Evolutionary conservation across 1,140 invertebrate species (phyloP).

Genomic region (Drosophila littoralis): DNA sequence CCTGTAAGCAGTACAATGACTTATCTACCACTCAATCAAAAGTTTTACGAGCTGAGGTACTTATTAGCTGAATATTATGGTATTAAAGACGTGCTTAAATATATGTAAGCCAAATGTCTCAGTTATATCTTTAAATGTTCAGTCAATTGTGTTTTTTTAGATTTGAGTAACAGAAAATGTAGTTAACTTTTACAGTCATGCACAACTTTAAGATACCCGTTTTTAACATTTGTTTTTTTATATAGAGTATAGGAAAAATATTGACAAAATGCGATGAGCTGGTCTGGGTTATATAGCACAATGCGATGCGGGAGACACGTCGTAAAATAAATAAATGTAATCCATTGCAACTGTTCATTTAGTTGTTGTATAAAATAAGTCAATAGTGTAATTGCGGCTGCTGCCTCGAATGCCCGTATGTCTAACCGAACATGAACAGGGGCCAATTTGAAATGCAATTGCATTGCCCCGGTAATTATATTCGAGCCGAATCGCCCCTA

Average conservation of each 20-base stretch:
- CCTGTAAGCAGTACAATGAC: neutral
- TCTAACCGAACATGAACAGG: constrained; percentile 25
- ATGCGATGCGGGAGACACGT: neutral
- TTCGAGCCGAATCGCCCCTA: constrained; percentile 16
- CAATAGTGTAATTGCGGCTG: constrained; percentile 41
- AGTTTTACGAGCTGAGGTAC: no score
- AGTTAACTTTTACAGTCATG: no score
- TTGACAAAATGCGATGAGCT: neutral
- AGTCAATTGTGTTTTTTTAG: no score
- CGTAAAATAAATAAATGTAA: constrained; percentile 30
- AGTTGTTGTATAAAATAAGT: constrained; percentile 44
- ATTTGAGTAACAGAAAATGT: no score
- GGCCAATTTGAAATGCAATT: constrained; percentile 12
- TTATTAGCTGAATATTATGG: no score
- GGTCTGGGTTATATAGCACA: neutral
- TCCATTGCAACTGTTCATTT: constrained; percentile 32
- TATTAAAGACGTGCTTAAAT: no score
- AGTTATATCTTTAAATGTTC: no score
- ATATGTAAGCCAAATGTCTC: no score
- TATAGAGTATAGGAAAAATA: constrained; percentile 5
- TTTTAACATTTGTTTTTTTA: neutral
- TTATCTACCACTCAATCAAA: no score
- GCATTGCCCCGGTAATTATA: constrained; percentile 29
- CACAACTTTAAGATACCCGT: no score
- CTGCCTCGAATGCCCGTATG: neutral